Evolutionary conservation across 2,113 vertebrate genomes (phyloP).

Genomic region (Trichechus manatus): DNA sequence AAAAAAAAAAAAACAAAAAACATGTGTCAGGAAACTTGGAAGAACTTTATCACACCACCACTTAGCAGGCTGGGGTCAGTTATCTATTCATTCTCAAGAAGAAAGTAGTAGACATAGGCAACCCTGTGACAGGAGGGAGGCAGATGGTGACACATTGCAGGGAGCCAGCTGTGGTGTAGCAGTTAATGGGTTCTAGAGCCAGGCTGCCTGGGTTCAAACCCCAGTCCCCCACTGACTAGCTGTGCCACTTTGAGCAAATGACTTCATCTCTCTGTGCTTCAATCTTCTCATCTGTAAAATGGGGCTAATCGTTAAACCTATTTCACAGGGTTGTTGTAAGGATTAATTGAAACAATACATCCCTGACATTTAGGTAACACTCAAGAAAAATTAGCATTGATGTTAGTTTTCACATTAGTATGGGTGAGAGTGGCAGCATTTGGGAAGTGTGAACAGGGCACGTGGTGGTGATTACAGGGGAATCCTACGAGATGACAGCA

Average conservation of each 20-base stretch:
- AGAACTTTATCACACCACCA: background rate
- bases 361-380: background rate
- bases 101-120: background rate
- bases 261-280: background rate
- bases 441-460: too few relatives aligned
- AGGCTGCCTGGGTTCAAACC: background rate
- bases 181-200: background rate
- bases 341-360: background rate
- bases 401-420: background rate
- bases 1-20: background rate
- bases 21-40: background rate
- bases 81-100: background rate
- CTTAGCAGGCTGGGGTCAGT: background rate
- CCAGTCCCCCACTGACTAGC: background rate
- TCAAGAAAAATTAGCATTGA: background rate
- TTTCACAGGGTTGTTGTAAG: background rate
- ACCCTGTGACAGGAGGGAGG: background rate
- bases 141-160: background rate
- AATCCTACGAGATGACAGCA: background rate
- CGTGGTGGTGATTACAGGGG: background rate
- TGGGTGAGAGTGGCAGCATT: background rate
- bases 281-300: background rate
- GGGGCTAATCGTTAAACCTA: background rate
- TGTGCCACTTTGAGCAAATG: background rate
- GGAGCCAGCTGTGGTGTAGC: background rate